phyloP scores from a whole-genome alignment of 2,113 vertebrate species.

The Rhinolophus ferrumequinum region DNA sequence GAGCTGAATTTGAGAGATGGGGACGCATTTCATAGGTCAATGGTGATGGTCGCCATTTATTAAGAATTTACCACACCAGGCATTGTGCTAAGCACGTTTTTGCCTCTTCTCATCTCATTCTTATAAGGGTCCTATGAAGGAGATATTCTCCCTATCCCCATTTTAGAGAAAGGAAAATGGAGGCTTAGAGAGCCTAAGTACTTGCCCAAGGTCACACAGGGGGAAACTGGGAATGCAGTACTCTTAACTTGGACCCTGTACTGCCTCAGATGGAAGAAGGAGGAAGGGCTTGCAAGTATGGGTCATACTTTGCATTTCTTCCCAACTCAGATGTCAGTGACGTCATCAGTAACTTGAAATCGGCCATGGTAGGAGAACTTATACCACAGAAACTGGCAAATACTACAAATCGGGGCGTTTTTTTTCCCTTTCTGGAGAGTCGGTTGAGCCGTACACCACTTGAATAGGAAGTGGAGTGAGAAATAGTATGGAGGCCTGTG shows the following conservation, averaged over 20 bases:
- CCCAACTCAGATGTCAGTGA: not conserved
- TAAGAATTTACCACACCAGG: not conserved
- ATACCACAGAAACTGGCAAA: not conserved
- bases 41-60: not conserved
- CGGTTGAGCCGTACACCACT: not conserved
- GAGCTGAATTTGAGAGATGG: not conserved
- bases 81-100: rapidly evolving
- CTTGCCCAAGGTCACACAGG: not conserved
- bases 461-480: no score
- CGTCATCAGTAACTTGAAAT: not conserved
- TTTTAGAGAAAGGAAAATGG: not conserved
- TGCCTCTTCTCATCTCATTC: not conserved
- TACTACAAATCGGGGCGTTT: not conserved
- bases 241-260: rapidly evolving
- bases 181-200: not conserved
- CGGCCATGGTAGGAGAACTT: not conserved
- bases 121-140: not conserved
- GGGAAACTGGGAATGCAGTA: rapidly evolving
- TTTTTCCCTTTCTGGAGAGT: not conserved
- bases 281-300: rapidly evolving
- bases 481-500: not conserved
- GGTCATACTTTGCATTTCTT: not conserved
- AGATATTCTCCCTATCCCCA: not conserved
- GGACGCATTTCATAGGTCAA: not conserved
- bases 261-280: no score